A percentile compares a stretch with the other conserved stretches of the same genome.
These are phyloP conservation scores for Dynastes hyllus DNA, from an alignment of 2,888 invertebrate species.

Conservation along the genomic window DNA sequence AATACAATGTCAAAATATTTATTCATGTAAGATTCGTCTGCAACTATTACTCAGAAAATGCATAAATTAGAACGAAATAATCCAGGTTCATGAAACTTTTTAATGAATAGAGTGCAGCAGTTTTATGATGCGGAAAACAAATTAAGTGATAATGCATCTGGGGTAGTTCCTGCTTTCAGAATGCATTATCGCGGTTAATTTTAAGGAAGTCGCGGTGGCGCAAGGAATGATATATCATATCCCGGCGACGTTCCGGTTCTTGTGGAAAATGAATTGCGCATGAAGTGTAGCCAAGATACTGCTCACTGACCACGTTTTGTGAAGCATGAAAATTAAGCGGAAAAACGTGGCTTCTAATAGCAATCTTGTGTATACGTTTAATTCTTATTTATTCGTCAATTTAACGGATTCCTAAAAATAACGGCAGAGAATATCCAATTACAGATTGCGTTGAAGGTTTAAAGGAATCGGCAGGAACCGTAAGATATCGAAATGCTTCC, in stretches of 20 bases:
- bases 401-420: no score
- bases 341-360: not conserved
- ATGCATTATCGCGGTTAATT: conserved; percentile 37
- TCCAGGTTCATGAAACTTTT: not conserved
- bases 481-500: no score
- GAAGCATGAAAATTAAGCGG: not conserved
- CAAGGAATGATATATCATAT: conserved; percentile 14
- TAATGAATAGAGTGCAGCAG: conserved; percentile 25
- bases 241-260: not conserved
- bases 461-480: no score
- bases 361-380: no score
- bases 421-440: no score
- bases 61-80: no score
- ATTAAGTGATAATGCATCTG: conserved; percentile 26
- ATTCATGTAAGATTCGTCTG: no score
- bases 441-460: no score
- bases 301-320: not conserved
- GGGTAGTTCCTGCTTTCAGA: conserved; percentile 5
- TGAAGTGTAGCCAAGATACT: conserved; percentile 1
- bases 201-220: conserved; percentile 19
- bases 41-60: no score
- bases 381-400: no score
- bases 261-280: conserved; percentile 24
- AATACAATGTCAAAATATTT: no score
- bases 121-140: conserved; percentile 28